Evolutionary conservation across 1,140 invertebrate species (phyloP), one percentile per base, ranked within the genome.

Genomic region (Eubasilissa regina): DNA sequence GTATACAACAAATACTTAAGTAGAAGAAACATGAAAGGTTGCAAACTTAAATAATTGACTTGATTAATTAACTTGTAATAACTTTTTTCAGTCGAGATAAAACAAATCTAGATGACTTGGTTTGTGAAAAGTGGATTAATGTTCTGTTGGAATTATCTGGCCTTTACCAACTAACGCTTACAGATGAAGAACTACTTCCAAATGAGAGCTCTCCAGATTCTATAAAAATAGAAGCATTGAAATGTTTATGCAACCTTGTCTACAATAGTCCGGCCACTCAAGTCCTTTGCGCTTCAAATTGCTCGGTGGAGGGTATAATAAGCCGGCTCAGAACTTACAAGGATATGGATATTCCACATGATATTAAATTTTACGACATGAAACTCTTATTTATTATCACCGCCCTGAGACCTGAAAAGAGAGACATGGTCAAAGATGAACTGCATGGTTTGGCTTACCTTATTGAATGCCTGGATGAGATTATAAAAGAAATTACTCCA

Each of bases 241-340:
- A 98, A 88, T 94, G 96, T 85, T 86, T 98, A 3, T 97, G 95
- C 85, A 99, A 99, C 88, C 87, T 98, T 56, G 89, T 97, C 60
- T 98, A 93, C 85, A 96, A 98, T 85, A 96, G 94, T 88, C 84
- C 87, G 62, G 91, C 91, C 58, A 92, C 93, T 0, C 93, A 94
- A 80, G 89, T 89, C 76, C 87, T 94, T 48, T 94, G 95, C 86
- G 89, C 92, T 62, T 90, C 93, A 81, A 95, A 94, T 85, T 89
- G 90, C 13, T 93, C 94, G 82, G 88, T 97, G 13, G 91, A 95
- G 81, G 92, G 92, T 58, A 89, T 98, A 21, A 89, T 97, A 3
- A 91, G 93, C 76, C 90, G 95, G 73, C 86, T 98, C n/a, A 91
- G 91, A 83, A 92, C 91, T 17, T 95, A 94, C 83, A 90, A 88